A percentile compares a stretch with the other conserved stretches of the same genome.
These are phyloP conservation scores for Psittacula echo DNA, from an alignment of 2,797 vertebrate genomes.

Conservation along the genomic window DNA sequence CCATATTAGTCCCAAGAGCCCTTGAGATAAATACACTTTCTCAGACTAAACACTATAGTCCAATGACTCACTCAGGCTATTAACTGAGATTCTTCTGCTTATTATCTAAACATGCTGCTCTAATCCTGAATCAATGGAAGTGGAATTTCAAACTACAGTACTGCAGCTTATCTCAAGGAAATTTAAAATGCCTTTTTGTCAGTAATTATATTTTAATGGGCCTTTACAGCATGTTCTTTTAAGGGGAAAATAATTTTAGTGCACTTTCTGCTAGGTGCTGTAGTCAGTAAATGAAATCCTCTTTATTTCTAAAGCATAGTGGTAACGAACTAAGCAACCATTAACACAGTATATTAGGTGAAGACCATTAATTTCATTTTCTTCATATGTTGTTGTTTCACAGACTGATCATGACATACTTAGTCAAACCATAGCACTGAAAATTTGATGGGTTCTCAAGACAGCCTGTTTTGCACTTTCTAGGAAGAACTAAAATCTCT, in stretches of 20 bases:
- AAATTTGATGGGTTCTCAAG: background rate
- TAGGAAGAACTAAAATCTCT: background rate
- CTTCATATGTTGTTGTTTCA: background rate
- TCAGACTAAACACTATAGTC: slow-evolving; percentile 32
- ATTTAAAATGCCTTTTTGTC: slow-evolving; percentile 58
- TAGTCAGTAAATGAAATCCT: background rate
- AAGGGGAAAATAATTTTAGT: slow-evolving; percentile 56
- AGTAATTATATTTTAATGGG: slow-evolving; percentile 72
- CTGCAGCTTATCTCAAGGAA: slow-evolving; percentile 58
- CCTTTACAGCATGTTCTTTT: slow-evolving; percentile 2
- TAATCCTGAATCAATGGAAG: slow-evolving; percentile 64
- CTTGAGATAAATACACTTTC: slow-evolving; percentile 63
- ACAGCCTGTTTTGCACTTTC: background rate
- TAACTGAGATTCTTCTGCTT: slow-evolving; percentile 51
- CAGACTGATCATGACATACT: background rate
- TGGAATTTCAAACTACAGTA: slow-evolving; percentile 37
- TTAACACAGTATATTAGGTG: background rate
- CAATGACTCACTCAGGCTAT: slow-evolving; percentile 26
- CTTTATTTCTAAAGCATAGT: slow-evolving; percentile 5
- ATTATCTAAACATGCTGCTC: slow-evolving; percentile 50
- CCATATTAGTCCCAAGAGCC: slow-evolving; percentile 43
- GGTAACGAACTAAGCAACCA: background rate
- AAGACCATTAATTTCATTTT: background rate
- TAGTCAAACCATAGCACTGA: background rate
- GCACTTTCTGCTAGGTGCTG: background rate